Evolutionary conservation across 2,888 invertebrate genomes (phyloP).

Genomic region (Caenorhabditis panamensis): DNA sequence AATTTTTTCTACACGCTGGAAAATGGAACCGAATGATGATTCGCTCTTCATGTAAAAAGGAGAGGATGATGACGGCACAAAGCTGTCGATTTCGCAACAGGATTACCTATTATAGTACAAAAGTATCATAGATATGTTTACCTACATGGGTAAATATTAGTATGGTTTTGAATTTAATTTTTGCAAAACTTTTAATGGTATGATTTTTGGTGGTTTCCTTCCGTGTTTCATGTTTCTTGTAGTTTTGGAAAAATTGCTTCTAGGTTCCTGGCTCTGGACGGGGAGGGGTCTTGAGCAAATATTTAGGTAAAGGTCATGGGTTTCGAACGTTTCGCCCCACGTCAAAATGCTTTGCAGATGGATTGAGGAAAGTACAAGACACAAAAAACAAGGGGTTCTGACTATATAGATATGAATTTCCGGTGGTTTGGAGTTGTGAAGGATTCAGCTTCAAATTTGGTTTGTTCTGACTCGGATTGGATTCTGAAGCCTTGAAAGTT

Average conservation of each 20-base stretch:
- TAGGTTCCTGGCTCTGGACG: background rate
- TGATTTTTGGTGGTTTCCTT: background rate
- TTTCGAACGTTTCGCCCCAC: background rate
- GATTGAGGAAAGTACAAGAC: background rate
- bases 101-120: background rate
- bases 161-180: no score
- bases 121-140: no score
- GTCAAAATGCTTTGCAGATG: background rate
- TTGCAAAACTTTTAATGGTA: background rate
- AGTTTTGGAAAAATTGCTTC: background rate
- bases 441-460: background rate
- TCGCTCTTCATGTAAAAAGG: no score
- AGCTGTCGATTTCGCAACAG: background rate
- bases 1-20: background rate
- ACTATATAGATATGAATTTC: background rate
- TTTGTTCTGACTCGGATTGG: background rate
- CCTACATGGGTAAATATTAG: no score
- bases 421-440: background rate
- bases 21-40: background rate
- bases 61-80: background rate
- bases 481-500: background rate
- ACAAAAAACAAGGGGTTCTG: background rate
- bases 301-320: slow-evolving; percentile 1
- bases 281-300: background rate
- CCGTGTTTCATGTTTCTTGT: no score